A percentile compares a stretch with the other conserved stretches of the same genome.
phyloP scores from a whole-genome alignment of 2,888 invertebrate species.

The Stenolophus ochropezus region DNA sequence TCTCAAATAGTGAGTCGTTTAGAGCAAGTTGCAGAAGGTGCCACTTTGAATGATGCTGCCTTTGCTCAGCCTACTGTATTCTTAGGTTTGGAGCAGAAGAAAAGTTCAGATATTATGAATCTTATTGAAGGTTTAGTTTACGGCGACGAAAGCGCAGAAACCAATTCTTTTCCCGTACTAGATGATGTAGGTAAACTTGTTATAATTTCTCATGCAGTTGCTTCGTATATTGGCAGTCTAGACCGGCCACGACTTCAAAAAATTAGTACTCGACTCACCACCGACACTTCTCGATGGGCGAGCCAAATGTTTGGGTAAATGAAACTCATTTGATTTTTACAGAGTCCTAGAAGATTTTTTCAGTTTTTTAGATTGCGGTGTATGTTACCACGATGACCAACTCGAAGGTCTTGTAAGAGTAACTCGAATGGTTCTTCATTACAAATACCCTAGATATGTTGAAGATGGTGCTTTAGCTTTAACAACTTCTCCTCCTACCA shows the following conservation, averaged over 20 bases:
- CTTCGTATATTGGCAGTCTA: conserved; percentile 89
- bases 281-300: conserved; percentile 92
- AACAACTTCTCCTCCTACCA: conserved; percentile 87
- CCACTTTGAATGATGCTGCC: conserved; percentile 66
- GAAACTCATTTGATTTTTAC: conserved; percentile 1
- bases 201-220: conserved; percentile 90
- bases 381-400: conserved; percentile 92
- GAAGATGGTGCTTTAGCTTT: conserved; percentile 89
- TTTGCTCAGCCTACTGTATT: conserved; percentile 69
- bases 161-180: conserved; percentile 77
- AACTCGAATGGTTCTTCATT: conserved; percentile 86
- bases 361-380: conserved; percentile 87
- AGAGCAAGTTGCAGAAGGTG: conserved; percentile 71
- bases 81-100: conserved; percentile 71
- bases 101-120: conserved; percentile 77
- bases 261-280: conserved; percentile 86
- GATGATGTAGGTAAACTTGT: conserved; percentile 80
- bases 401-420: conserved; percentile 90
- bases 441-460: conserved; percentile 86
- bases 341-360: background rate
- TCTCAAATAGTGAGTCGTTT: conserved; percentile 72
- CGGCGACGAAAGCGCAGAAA: conserved; percentile 79
- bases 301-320: conserved; percentile 87
- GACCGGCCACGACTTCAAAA: conserved; percentile 86
- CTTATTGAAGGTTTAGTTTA: conserved; percentile 77